Conservation (phyloP, 35 echinoderm and acorn worm species). For the Strongylocentrotus purpuratus region DNA sequence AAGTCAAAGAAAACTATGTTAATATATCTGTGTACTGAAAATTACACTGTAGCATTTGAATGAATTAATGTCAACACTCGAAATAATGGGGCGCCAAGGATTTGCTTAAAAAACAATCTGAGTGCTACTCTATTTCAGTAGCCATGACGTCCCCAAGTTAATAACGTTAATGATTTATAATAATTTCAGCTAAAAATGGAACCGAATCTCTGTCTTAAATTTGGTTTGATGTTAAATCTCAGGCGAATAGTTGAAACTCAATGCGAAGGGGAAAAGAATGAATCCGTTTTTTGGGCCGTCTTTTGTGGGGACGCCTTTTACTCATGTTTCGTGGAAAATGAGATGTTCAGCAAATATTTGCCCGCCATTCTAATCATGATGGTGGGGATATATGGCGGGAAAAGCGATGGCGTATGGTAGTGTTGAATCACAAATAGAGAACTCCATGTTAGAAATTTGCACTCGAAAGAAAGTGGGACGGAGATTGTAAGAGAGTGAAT, state of each 20-base stretch:
- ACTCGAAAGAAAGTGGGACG: too few species aligned
- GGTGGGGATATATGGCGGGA: neutral
- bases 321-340: neutral
- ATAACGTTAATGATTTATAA: conserved; percentile 13
- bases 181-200: neutral
- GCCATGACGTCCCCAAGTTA: neutral
- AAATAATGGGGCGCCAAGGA: neutral
- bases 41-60: neutral
- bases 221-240: neutral
- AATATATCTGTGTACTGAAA: too few species aligned
- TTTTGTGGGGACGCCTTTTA: neutral
- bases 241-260: neutral
- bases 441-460: neutral
- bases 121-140: neutral
- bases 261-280: neutral
- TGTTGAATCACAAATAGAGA: neutral
- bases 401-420: neutral
- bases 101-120: neutral
- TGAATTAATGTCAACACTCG: neutral
- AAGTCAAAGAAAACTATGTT: too few species aligned
- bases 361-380: neutral
- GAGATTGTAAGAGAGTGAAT: too few species aligned
- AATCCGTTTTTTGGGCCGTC: neutral
- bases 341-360: neutral
- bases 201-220: neutral